Percentiles rank a stretch among this genome's conserved stretches.
phyloP scores from a whole-genome alignment of 1,140 invertebrate species.

The Venturia canescens region DNA sequence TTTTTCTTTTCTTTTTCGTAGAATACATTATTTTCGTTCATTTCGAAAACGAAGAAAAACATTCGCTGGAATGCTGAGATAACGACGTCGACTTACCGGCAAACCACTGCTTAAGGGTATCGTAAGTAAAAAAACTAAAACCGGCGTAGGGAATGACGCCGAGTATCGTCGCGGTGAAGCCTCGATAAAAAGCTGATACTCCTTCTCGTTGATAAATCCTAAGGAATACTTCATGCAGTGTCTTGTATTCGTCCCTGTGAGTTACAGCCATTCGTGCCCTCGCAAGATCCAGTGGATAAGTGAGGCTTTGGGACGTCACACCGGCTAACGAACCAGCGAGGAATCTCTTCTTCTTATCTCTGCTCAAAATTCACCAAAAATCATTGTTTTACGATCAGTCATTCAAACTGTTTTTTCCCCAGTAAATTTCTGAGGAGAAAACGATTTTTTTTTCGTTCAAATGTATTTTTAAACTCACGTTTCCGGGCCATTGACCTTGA shows the following conservation, averaged over 20 bases:
- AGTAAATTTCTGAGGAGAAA: no score
- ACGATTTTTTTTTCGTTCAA: constrained; percentile 52
- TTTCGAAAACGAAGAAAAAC: no score
- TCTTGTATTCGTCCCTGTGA: constrained; percentile 83
- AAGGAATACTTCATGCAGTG: constrained; percentile 86
- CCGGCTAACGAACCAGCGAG: constrained; percentile 95
- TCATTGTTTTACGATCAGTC: background rate
- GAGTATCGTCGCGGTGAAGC: constrained; percentile 92
- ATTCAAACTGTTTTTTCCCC: no score
- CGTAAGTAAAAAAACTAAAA: constrained; percentile 98
- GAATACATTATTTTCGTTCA: background rate
- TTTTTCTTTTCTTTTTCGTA: constrained; percentile 43
- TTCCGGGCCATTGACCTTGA: constrained; percentile 84
- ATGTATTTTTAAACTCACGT: constrained; percentile 74
- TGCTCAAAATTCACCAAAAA: constrained; percentile 5
- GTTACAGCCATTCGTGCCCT: constrained; percentile 99
- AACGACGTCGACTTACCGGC: constrained; percentile 79
- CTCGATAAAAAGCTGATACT: constrained; percentile 87
- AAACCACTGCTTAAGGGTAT: constrained; percentile 91
- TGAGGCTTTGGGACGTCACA: constrained; percentile 93
- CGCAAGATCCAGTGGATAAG: constrained; percentile 97
- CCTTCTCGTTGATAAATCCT: constrained; percentile 91
- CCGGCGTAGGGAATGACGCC: constrained; percentile 99
- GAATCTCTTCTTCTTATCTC: constrained; percentile 78
- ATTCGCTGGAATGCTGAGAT: no score